Conservation (phyloP, 2,888 invertebrate species). For the Blastobasis adustella region DNA sequence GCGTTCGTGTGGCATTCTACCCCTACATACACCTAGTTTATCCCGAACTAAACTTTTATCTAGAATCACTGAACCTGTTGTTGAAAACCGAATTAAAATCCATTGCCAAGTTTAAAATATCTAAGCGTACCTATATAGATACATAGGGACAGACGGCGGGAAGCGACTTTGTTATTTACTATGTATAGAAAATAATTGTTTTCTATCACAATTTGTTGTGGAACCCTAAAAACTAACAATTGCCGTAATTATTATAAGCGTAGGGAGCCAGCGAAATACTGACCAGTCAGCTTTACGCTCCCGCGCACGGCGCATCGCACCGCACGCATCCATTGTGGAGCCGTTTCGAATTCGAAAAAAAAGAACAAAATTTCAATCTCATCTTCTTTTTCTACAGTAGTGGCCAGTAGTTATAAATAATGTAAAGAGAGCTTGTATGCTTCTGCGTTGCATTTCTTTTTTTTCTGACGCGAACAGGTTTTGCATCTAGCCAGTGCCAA, state of each 20-base stretch:
- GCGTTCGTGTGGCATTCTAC: background rate
- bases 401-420: conserved; percentile 14
- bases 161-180: no score
- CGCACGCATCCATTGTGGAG: background rate
- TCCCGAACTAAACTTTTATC: background rate
- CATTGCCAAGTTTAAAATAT: no score
- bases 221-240: conserved; percentile 45
- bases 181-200: no score
- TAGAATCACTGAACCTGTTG: no score
- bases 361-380: conserved; percentile 17
- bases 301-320: conserved; percentile 29
- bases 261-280: conserved; percentile 38
- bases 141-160: no score
- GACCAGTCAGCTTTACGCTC: conserved; percentile 45
- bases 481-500: conserved; percentile 33
- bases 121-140: no score
- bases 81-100: no score
- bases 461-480: conserved; percentile 31
- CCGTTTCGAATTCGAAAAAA: conserved; percentile 16
- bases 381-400: background rate
- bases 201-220: no score
- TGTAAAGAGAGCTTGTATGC: conserved; percentile 12
- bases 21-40: background rate
- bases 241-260: conserved; percentile 65
- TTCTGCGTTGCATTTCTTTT: conserved; percentile 12